A percentile compares a stretch with the other conserved stretches of the same genome.
These are phyloP conservation scores for Drosophila leontia DNA, from an alignment of 1,140 invertebrate genomes.

Conservation along the genomic window DNA sequence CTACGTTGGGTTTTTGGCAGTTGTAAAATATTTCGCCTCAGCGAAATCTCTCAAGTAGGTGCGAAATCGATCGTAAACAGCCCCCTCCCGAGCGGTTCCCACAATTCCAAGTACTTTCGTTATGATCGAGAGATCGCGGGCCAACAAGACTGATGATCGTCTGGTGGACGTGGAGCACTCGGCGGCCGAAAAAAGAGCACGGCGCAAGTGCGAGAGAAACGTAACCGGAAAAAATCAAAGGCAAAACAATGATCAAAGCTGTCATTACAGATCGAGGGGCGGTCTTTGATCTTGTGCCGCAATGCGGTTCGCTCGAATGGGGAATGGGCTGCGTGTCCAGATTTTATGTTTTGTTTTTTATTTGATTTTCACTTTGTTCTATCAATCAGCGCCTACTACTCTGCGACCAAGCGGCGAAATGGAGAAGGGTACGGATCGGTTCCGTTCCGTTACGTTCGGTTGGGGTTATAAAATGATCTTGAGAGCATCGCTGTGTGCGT, in stretches of 20 bases:
- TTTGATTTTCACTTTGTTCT: conserved; percentile 84
- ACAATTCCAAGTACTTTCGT: conserved; percentile 38
- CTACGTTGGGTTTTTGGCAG: conserved; percentile 20
- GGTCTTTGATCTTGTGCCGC: conserved; percentile 80
- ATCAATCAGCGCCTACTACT: conserved; percentile 82
- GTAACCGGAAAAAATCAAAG: conserved; percentile 82
- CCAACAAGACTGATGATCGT: conserved; percentile 36
- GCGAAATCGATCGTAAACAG: conserved; percentile 71
- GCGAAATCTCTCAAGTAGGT: conserved; percentile 69
- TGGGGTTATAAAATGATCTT: conserved; percentile 68
- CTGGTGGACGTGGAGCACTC: conserved; percentile 30
- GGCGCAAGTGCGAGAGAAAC: conserved; percentile 38
- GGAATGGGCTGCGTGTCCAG: conserved; percentile 42
- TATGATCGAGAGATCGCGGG: conserved; percentile 22
- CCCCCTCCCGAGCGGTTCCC: conserved; percentile 17
- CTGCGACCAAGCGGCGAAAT: conserved; percentile 58
- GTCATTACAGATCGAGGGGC: conserved; percentile 83
- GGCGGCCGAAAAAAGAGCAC: conserved; percentile 28
- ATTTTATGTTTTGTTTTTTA: conserved; percentile 82
- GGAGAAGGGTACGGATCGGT: conserved; percentile 27
- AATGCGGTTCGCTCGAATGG: conserved; percentile 46
- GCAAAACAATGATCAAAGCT: conserved; percentile 84
- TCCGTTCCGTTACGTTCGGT: conserved; percentile 18
- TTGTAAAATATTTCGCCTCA: conserved; percentile 35
- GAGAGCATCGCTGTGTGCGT: conserved; percentile 46